Conservation (phyloP, 2,113 vertebrate species). For the Empidonax alnorum region DNA sequence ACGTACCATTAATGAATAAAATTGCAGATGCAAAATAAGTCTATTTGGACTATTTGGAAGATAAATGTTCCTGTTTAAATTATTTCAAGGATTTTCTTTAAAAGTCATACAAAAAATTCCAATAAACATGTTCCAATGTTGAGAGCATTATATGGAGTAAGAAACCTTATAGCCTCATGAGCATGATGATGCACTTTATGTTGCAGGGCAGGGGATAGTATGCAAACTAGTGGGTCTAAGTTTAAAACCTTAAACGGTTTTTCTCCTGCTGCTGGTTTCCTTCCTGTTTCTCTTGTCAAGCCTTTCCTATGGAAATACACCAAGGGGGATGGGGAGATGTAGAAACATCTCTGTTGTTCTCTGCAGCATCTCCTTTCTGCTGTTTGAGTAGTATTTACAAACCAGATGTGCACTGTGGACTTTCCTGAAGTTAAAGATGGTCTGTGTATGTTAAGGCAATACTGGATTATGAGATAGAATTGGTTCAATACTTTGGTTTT, state of each 20-base stretch:
- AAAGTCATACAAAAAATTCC: not conserved
- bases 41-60: not conserved
- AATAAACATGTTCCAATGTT: not conserved
- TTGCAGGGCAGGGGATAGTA: accelerated
- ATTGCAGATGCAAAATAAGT: not conserved
- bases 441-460: not conserved
- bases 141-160: not conserved
- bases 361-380: not conserved
- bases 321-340: accelerated
- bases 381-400: not conserved
- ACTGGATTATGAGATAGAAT: not conserved
- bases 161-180: not conserved
- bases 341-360: not conserved
- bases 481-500: not conserved
- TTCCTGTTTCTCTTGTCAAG: not conserved
- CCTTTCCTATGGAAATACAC: not conserved
- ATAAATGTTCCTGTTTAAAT: not conserved
- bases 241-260: not conserved
- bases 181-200: not conserved
- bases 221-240: not conserved
- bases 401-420: not conserved
- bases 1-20: not conserved
- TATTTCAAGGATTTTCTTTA: not conserved
- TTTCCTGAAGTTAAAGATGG: not conserved
- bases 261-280: not conserved